Evolutionary conservation across 2,113 vertebrate species (phyloP).

Genomic region (Blennius ocellaris): DNA sequence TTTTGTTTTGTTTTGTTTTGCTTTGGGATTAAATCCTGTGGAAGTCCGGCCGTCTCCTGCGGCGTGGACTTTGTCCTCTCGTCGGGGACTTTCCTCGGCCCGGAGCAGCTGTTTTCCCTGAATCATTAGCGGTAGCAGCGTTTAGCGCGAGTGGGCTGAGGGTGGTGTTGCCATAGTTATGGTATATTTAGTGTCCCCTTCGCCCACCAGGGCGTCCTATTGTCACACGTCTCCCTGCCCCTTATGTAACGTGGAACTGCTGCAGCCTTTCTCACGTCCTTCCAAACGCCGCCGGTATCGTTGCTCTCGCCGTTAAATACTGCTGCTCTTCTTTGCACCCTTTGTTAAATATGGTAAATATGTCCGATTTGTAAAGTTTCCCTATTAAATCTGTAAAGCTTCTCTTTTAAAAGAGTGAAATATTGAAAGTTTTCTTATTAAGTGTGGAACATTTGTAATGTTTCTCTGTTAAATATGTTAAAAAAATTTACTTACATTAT

Average conservation of each 20-base stretch:
- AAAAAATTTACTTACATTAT: too few species aligned
- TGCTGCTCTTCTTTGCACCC: too few species aligned
- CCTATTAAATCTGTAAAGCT: too few species aligned
- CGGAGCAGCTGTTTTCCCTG: constrained; percentile 22
- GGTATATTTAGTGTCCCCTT: constrained; percentile 3
- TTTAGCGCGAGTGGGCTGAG: constrained; percentile 32
- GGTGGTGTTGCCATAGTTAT: constrained; percentile 2
- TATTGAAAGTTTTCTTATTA: too few species aligned
- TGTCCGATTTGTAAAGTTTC: too few species aligned
- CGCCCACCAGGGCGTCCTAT: not conserved
- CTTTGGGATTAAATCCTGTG: too few species aligned
- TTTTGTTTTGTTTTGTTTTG: too few species aligned
- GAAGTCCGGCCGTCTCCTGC: not conserved
- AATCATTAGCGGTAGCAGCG: constrained; percentile 21
- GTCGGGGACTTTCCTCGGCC: constrained; percentile 34
- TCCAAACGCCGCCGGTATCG: not conserved
- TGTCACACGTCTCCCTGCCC: not conserved
- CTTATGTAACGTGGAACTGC: not conserved
- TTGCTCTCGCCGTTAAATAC: not conserved
- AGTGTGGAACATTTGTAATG: too few species aligned
- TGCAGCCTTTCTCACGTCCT: not conserved
- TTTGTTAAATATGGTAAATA: too few species aligned
- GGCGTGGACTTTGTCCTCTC: constrained; percentile 31
- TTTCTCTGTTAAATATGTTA: too few species aligned
- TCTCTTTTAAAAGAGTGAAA: too few species aligned